Base-by-base conservation (phyloP, 35 echinoderm and acorn worm species). In the Heliocidaris tuberculata region DNA sequence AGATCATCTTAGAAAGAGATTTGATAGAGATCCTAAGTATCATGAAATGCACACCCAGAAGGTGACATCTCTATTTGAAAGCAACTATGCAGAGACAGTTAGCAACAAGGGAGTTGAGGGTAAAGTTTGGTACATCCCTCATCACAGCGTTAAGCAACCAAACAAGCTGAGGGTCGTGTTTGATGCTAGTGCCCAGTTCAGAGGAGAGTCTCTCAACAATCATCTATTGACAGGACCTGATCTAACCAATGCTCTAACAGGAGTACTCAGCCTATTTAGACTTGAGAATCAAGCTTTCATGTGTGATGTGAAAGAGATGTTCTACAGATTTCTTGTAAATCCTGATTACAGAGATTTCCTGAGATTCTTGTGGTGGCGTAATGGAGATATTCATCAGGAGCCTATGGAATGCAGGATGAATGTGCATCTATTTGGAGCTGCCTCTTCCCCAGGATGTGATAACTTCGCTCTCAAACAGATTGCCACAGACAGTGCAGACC, bases 71-170 rank as follows among this genome's bases (percentile, higher is more conserved):
- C 52, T 98, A 13, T 50, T 98, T 29, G n/a, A 31, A 5, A 95
- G 86, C 9, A 85, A 95, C 9, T 94, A 97, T 94, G 96, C 97
- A 3, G 97, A 98, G 71, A 21, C 13, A 17, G 95, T 98, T 17
- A 49, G 94, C 7, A 50, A 88, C 16, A 6, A 17, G 16, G 90
- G 32, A 48, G 48, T 88, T 19, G 31, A 94, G 10, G 88, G 47
- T 30, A 94, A 93, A 86, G 85, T 90, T 2, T 96, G 95, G 95
- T 98, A 98, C 88, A 95, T 98, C 47, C 96, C 97, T 6, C 97
- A 97, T 86, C 93, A 95, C 96, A 96, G 96, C 9, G 94, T 97
- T 12, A 86, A 98, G 50, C 96, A 97, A 56, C 94, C 97, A 8
- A 93, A 88, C 30, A 98, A 98, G 59, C 95, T 88, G 92, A 35